phyloP scores from a whole-genome alignment of 2,113 vertebrate species.

The Meles meles region DNA sequence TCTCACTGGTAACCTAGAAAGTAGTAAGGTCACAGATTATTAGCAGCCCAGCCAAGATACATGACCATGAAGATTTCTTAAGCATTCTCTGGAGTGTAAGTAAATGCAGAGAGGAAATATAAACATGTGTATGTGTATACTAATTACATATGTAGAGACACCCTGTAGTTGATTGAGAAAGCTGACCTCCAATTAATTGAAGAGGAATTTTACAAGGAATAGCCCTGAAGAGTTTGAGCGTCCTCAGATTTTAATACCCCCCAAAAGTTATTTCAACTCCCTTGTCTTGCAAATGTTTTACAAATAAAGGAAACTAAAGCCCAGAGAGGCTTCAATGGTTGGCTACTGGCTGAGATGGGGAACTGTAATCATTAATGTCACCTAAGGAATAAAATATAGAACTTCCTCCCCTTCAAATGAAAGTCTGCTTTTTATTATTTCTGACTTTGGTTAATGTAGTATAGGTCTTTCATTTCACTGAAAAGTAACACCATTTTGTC shows the following conservation, averaged over 20 bases:
- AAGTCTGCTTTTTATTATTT: neutral
- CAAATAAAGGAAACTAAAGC: neutral
- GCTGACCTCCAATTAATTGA: neutral
- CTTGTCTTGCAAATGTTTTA: neutral
- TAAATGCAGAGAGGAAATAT: neutral
- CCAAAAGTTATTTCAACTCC: neutral
- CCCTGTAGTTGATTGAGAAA: neutral
- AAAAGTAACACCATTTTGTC: slow-evolving; percentile 21
- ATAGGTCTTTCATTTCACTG: neutral
- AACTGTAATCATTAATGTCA: neutral
- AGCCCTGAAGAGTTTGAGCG: neutral
- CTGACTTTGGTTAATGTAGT: neutral
- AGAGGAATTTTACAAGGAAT: neutral
- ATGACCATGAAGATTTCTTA: neutral
- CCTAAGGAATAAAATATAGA: neutral
- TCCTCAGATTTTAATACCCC: neutral
- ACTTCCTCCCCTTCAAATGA: slow-evolving; percentile 1
- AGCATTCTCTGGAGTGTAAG: neutral
- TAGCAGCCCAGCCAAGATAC: neutral
- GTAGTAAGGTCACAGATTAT: neutral
- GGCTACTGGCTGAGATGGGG: neutral
- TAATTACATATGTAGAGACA: neutral
- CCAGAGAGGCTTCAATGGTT: neutral
- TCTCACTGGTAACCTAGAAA: slow-evolving; percentile 89
- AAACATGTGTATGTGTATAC: neutral